phyloP scores from a whole-genome alignment of 2,888 invertebrate species.

The Cybosia mesomella region DNA sequence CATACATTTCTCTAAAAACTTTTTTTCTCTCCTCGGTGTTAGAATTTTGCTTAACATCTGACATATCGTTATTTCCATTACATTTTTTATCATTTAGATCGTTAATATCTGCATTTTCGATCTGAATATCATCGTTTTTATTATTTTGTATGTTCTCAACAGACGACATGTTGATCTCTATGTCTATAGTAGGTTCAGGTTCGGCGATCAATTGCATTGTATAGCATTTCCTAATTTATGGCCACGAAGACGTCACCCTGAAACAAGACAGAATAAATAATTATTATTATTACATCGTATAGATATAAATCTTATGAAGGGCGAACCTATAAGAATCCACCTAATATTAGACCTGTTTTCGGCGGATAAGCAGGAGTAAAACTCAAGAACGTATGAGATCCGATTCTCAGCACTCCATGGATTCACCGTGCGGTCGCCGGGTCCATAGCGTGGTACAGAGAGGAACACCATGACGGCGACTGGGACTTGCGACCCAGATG shows the following conservation, averaged over 20 bases:
- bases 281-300: neutral
- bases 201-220: conserved; percentile 82
- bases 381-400: neutral
- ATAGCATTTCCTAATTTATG: conserved; percentile 66
- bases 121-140: conserved; percentile 36
- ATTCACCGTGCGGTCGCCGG: too few species aligned
- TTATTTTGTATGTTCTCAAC: conserved; percentile 61
- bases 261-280: conserved; percentile 48
- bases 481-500: too few species aligned
- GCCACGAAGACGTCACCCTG: conserved; percentile 57
- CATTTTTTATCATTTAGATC: conserved; percentile 45
- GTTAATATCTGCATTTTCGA: conserved; percentile 50
- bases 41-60: conserved; percentile 44
- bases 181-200: conserved; percentile 62
- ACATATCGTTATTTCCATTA: conserved; percentile 56
- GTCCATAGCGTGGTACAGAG: too few species aligned
- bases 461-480: too few species aligned
- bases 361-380: neutral
- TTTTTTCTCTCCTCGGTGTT: conserved; percentile 35
- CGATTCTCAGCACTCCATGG: too few species aligned
- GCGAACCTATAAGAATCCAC: neutral
- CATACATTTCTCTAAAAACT: conserved; percentile 18
- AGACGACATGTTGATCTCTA: conserved; percentile 71
- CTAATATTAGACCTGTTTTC: too few species aligned
- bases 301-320: too few species aligned